Evolutionary conservation across 1,140 invertebrate genomes (phyloP).

Genomic region (Linepithema humile): DNA sequence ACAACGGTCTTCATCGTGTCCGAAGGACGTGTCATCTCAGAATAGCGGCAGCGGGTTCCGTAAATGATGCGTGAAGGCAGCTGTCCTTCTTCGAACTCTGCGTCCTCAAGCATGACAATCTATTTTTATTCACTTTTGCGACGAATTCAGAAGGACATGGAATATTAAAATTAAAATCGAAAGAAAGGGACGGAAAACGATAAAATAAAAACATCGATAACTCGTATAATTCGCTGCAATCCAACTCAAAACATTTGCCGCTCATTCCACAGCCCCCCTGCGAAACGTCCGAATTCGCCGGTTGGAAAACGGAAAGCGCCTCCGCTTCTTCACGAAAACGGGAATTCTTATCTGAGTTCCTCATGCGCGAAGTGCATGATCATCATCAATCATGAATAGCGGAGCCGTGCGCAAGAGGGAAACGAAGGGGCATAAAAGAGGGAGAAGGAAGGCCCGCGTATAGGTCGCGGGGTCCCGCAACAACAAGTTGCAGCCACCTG

Average conservation of each 20-base stretch:
- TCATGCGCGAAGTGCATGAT: not conserved
- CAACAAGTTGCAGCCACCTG: constrained; percentile 82
- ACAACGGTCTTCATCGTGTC: constrained; percentile 44
- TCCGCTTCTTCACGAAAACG: not conserved
- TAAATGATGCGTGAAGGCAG: constrained; percentile 76
- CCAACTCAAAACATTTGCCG: too few relatives aligned
- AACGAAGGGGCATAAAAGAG: not conserved
- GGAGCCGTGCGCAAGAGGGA: not conserved
- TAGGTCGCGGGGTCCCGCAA: constrained; percentile 71
- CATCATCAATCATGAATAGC: constrained; percentile 5
- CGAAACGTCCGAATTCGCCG: constrained; percentile 12
- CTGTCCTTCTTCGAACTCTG: constrained; percentile 60
- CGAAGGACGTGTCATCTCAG: constrained; percentile 63
- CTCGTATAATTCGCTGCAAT: too few relatives aligned
- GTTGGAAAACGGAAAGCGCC: not conserved
- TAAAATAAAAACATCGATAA: too few relatives aligned
- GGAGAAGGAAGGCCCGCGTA: constrained; percentile 54
- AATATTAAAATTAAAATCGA: not conserved
- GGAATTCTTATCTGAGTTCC: not conserved
- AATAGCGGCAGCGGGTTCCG: constrained; percentile 61
- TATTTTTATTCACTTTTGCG: constrained; percentile 4
- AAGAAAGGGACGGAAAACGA: not conserved
- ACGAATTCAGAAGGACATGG: not conserved
- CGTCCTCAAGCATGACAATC: not conserved
- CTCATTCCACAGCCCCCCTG: too few relatives aligned